Conservation (phyloP, 2,113 vertebrate genomes). For the Isichthys henryi region DNA sequence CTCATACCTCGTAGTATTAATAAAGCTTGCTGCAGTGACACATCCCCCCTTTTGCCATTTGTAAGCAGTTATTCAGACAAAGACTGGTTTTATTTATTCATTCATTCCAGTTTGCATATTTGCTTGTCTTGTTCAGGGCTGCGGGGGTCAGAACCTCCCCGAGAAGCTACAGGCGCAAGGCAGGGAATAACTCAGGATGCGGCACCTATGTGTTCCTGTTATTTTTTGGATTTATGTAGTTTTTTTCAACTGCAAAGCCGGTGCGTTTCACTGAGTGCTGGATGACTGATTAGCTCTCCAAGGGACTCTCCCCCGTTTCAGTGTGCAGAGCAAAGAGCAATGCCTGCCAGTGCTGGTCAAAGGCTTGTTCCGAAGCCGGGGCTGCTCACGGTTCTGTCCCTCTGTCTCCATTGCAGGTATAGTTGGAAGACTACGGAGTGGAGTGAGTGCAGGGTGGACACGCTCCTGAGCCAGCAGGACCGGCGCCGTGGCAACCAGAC, state of each 20-base stretch:
- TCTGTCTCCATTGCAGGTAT: slow-evolving; percentile 61
- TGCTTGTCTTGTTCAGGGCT: not conserved
- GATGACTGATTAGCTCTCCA: not conserved
- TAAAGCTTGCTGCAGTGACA: not conserved
- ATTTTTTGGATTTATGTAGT: not conserved
- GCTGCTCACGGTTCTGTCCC: not conserved
- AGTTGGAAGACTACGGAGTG: slow-evolving; percentile 85
- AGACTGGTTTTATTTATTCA: not conserved
- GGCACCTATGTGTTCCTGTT: not conserved
- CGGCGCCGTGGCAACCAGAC: slow-evolving; percentile 87
- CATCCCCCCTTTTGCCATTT: not conserved
- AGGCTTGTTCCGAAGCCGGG: not conserved
- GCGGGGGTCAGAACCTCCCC: not conserved
- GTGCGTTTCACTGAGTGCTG: not conserved
- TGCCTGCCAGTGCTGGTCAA: not conserved
- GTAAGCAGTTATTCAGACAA: not conserved
- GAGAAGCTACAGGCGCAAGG: not conserved
- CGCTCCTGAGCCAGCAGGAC: slow-evolving; percentile 90
- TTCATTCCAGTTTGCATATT: not conserved
- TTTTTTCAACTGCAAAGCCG: not conserved
- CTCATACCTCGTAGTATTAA: not conserved
- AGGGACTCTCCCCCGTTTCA: not conserved
- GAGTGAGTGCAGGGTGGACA: slow-evolving; percentile 85
- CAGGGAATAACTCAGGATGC: too few species aligned
- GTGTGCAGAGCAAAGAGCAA: not conserved